Evolutionary conservation across 2,888 invertebrate species (phyloP), one percentile per base, ranked within the genome.

Genomic region (Scaptomyza parva): DNA sequence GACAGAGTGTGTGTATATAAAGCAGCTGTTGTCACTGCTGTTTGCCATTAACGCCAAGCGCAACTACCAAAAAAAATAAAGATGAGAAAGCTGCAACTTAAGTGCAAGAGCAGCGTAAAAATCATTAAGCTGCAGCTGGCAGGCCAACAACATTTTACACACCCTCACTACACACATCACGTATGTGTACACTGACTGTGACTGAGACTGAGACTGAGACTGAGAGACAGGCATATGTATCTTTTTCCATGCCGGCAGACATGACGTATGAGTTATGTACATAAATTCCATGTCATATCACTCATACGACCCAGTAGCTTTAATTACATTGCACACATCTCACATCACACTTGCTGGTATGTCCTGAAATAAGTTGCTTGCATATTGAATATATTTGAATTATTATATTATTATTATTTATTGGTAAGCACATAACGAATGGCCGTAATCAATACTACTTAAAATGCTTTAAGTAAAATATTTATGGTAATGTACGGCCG

Each of bases 71-170:
- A 64, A 78, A 55, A 24, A 61, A 47, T 22, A 14, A 18, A 22
- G 17, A 47, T 60, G 58, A 55, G 45, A 64, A 65, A 65, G 61
- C 47, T 76, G 63, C 80, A 82, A 79, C 69, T 76, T 76, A 74
- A 87, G 86, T 86, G 79, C 74, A 79, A 65, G 44, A 73, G 53
- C 52, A 71, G 75, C 64, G 68, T 68, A 71, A 86, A 83, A 83
- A 88, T 88, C 88, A 88, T 83, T 86, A 83, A 88, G 74, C 74
- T 85, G 52, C 82, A 78, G 76, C 82, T 79, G 65, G 47, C 50
- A 61, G 51, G 55, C 65, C 43, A 61, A 47, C 69, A 64, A 64
- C 54, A 61, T 40, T 40, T 58, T 53, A 47, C 55, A 50, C 43
- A 22, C 40, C 43, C 41, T 37, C 48, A 17, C 18, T 55, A 40